These are phyloP conservation scores for Nothobranchius furzeri DNA, from an alignment of 2,113 vertebrate genomes.

Conservation along the genomic window DNA sequence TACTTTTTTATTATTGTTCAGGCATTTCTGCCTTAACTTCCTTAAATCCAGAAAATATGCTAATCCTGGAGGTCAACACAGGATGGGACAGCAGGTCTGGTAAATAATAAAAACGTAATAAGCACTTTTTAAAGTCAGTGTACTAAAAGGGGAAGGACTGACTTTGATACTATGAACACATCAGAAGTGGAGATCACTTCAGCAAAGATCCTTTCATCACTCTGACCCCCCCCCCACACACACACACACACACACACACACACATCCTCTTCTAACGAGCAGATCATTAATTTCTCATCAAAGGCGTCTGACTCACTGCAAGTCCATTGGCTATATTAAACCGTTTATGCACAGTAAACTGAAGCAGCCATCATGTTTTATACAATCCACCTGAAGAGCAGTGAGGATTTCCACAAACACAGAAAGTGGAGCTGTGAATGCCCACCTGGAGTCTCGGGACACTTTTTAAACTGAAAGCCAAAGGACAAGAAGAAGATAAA, in stretches of 20 bases:
- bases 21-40: neutral
- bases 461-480: neutral
- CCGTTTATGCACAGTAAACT: constrained; percentile 13
- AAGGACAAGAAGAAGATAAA: constrained; percentile 44
- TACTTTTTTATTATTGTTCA: neutral
- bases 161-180: constrained; percentile 40
- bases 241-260: too few relatives aligned
- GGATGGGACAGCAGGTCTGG: constrained; percentile 8
- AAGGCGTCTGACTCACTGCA: constrained; percentile 49
- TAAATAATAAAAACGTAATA: constrained; percentile 44
- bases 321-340: constrained; percentile 46
- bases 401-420: constrained; percentile 14
- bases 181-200: constrained; percentile 51
- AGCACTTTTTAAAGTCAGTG: constrained; percentile 30
- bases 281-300: constrained; percentile 74
- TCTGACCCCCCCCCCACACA: constrained; percentile 62
- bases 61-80: neutral
- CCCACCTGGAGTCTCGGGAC: neutral
- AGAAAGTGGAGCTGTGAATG: constrained; percentile 2
- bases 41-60: neutral
- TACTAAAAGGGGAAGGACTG: constrained; percentile 31
- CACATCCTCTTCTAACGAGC: constrained; percentile 60
- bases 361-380: constrained; percentile 46
- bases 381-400: constrained; percentile 32
- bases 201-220: constrained; percentile 67